These are phyloP conservation scores for Elephantulus edwardii DNA, from an alignment of 2,113 vertebrate genomes.

Conservation along the genomic window DNA sequence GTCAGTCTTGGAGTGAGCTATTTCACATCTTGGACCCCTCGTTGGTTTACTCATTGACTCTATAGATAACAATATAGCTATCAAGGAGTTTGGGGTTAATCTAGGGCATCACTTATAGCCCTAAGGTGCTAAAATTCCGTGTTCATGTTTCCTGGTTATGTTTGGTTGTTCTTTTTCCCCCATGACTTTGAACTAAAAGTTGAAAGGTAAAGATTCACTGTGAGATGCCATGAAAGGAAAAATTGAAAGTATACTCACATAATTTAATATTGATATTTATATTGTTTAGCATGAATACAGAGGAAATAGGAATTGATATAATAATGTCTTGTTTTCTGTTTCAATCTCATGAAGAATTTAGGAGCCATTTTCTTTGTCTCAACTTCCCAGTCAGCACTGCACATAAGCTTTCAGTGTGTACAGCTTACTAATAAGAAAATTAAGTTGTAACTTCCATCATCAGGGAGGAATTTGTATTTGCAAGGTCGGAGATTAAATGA, in stretches of 20 bases:
- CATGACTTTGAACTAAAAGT: conserved; percentile 5
- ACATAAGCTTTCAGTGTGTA: not conserved
- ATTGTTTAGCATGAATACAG: conserved; percentile 54
- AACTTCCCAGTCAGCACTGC: conserved; percentile 43
- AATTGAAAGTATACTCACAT: conserved; percentile 30
- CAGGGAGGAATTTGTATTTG: conserved; percentile 46
- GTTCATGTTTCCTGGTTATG: conserved; percentile 3
- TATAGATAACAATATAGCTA: too few relatives aligned
- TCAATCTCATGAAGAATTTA: conserved; percentile 47
- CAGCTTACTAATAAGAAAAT: conserved; percentile 25
- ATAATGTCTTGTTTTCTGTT: conserved; percentile 63
- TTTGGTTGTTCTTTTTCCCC: too few relatives aligned
- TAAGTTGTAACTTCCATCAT: conserved; percentile 30
- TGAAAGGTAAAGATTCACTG: conserved; percentile 19
- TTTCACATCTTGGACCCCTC: not conserved
- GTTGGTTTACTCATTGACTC: not conserved
- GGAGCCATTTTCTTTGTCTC: conserved; percentile 61
- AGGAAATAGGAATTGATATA: conserved; percentile 58
- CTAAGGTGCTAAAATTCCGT: conserved; percentile 16
- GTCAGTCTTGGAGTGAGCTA: not conserved
- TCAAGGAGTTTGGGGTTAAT: not conserved
- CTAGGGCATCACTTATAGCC: conserved; percentile 31
- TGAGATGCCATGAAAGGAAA: conserved; percentile 45
- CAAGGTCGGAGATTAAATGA: conserved; percentile 42
- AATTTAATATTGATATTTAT: conserved; percentile 65